Evolutionary conservation across 2,113 vertebrate genomes (phyloP).

Genomic region (Eubucco bourcierii): DNA sequence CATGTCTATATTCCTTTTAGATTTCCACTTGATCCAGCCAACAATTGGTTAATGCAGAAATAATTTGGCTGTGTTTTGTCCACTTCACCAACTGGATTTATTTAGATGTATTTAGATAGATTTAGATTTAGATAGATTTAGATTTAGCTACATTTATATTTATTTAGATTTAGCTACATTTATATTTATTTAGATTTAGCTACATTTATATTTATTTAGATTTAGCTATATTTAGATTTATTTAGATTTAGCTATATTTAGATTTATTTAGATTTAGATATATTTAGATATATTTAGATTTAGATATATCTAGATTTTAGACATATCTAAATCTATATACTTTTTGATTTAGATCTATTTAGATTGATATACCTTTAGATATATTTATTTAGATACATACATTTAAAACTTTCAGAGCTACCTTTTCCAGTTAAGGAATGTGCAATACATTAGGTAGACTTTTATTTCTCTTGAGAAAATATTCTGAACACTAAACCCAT

Average conservation of each 20-base stretch:
- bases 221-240: not conserved
- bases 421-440: not conserved
- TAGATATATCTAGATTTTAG: no score
- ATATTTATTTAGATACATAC: not conserved
- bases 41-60: not conserved
- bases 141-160: no score
- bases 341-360: not conserved
- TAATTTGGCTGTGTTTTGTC: not conserved
- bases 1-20: not conserved
- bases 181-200: not conserved
- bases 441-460: not conserved
- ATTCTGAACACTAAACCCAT: accelerated
- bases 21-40: not conserved
- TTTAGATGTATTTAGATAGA: not conserved
- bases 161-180: no score
- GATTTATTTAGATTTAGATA: not conserved
- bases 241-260: no score
- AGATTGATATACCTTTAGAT: not conserved
- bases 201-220: not conserved
- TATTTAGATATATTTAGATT: not conserved
- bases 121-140: no score
- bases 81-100: not conserved
- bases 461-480: not conserved
- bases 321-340: no score
- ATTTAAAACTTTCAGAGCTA: not conserved